Base-by-base conservation (phyloP, 2,113 vertebrate species). In the Oxyruncus cristatus region DNA sequence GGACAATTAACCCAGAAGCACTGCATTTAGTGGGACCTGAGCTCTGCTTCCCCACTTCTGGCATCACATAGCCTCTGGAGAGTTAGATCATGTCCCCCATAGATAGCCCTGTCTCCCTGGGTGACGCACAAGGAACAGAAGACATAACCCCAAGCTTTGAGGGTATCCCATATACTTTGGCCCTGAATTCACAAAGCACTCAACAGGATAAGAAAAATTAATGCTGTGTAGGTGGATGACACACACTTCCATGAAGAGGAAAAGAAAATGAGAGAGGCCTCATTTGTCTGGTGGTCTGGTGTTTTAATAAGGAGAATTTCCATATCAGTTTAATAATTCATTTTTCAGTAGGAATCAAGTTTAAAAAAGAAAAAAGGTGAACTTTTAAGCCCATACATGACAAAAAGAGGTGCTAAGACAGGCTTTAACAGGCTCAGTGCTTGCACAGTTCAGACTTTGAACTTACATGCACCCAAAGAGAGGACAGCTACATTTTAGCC, bases 111-210 rank as follows among this genome's bases (percentile, higher is more conserved):
- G 27, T 17, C 39, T 74, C 33, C 24, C 59, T 49, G 66, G 61
- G 47, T 33, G 65, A 50, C 49, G 26, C 46, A 52, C 5, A 1
- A 72, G 28, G 44, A 93, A 68, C 10, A 75, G n/a, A 50, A 85
- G 73, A 70, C 26, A 63, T n/a, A 66, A 75, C 10, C 24, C 14
- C 16, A 59, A 41, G 39, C 47, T 80, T 73, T 55, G 14, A 55
- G 46, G 2, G 3, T 20, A 59, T 26, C 55, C 30, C 46, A 6
- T 61, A 3, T 24, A 6, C 2, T 77, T 80, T 0, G 0, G 84
- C 55, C 23, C 52, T 44, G 27, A 67, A 67, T 61, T 33, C 56
- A 46, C 39, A 92, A 44, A 88, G 15, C 14, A 11, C 49, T 88
- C 79, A 81, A 23, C 26, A 78, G 55, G 61, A 27, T 56, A 74